Base-by-base conservation (phyloP, 1,140 invertebrate species). In the Hycleus cichorii region DNA sequence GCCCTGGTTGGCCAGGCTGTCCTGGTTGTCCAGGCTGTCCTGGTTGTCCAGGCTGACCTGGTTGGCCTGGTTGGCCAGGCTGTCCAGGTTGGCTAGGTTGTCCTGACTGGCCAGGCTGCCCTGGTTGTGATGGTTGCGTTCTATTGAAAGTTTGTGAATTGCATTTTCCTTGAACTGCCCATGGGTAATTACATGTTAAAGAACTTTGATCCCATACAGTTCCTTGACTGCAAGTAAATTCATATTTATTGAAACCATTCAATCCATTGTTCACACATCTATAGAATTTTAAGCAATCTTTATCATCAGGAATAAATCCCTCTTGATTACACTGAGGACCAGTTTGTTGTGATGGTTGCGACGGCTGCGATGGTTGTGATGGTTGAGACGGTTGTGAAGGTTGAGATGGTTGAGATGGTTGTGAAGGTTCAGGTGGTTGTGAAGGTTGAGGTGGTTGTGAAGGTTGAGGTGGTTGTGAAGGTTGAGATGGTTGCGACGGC, bases 221-320 rank as follows among this genome's bases (percentile, higher is more conserved):
- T 46, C 83, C 84, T 10, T 73, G 70, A 2, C 78, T 83, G 71
- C 85, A 88, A 43, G 74, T 76, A 65, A 84, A 88, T 39, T 83
- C 77, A 62, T 83, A 80, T 59, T 73, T 78, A 18, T 69, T 78
- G 42, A 76, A 80, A 2, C 72, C 74, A 12, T 75, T 77, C 38
- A 75, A 66, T 0, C 79, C 79, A 55, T 81, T 72, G 47, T 76
- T 68, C 0, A 86, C 81, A 70, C 86, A 88, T 69, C 84, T 77
- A 59, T 87, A 85, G 66, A 88, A 88, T 58, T 85, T 86, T 47
- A 70, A 77, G 59, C 87, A 89, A 52, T 88, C 76, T 44, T 73
- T 69, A 12, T 70, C 72, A 73, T 80, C 79, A 32, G 63, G 72
- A 38, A 69, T 58, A 56, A 74, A 75, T 6, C 73, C 73, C 60